Evolutionary conservation across 2,797 vertebrate species (phyloP).

Genomic region (Premnoplex brunnescens): DNA sequence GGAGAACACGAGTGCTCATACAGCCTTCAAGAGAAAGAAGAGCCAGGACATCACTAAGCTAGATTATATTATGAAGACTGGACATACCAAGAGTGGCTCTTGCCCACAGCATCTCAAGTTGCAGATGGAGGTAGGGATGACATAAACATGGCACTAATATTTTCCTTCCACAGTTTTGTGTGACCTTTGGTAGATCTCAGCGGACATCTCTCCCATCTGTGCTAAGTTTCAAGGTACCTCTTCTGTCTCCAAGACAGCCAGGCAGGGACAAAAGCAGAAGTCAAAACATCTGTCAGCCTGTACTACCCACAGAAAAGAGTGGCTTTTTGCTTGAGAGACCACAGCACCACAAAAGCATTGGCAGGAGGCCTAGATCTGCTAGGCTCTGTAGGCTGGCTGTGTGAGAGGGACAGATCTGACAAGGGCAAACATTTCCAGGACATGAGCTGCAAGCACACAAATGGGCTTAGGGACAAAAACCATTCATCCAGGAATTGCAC

Average conservation of each 20-base stretch:
- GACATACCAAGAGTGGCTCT: neutral
- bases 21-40: neutral
- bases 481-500: neutral
- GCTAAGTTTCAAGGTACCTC: neutral
- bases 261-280: neutral
- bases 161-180: neutral
- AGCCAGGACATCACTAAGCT: neutral
- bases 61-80: neutral
- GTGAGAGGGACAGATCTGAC: conserved; percentile 30
- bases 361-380: conserved; percentile 49
- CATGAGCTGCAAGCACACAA: neutral
- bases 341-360: neutral
- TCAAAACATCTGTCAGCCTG: conserved; percentile 45
- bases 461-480: neutral
- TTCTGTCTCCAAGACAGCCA: neutral
- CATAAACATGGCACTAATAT: neutral
- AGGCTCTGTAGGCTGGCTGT: neutral
- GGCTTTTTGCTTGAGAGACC: conserved; percentile 36
- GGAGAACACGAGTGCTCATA: neutral
- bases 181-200: conserved; percentile 7
- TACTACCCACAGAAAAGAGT: neutral
- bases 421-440: conserved; percentile 47
- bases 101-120: neutral
- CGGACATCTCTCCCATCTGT: neutral
- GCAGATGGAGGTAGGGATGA: neutral